Base-by-base conservation (phyloP, 2,797 vertebrate species). In the Sciurus carolinensis region DNA sequence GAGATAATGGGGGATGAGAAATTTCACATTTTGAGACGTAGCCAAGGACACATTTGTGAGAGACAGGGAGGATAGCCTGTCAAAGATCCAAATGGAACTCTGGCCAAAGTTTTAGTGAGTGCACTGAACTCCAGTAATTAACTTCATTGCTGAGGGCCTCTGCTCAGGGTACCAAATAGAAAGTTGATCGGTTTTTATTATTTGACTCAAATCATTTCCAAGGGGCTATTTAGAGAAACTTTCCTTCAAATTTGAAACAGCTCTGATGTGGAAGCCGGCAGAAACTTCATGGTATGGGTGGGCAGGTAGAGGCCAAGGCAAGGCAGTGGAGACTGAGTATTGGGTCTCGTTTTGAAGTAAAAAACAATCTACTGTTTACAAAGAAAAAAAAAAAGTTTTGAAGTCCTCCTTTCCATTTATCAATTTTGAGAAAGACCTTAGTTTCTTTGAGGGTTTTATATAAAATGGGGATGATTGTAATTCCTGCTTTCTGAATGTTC, bases 21-120 rank as follows among this genome's bases (percentile, higher is more conserved):
- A 36, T 7, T 57, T 67, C 47, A 67, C 39, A n/a, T 94, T 79
- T 90, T 69, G 84, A 59, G 62, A 26, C 36, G 28, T 88, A 47
- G 36, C 91, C 83, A 95, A 82, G 86, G 44, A n/a, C 64, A 64
- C 80, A 42, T 86, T 75, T 81, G 59, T 18, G 82, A 89, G 75
- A 90, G 42, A 77, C 36, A 39, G 10, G 44, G 57, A 93, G 36
- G 42, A 73, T 5, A 66, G 42, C 28, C n/a, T 69, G 73, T 96
- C 76, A 79, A 59, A 66, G 36, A 87, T 87, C 72, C 84, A 95
- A 62, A 85, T 71, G 57, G 33, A 92, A 72, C 15, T 7, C 82
- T 30, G 77, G 42, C 42, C 44, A 64, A 73, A 42, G 20, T 81
- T 93, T 89, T 77, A 33, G 14, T 50, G 62, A 87, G 54, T 39